Evolutionary conservation across 2,797 vertebrate species (phyloP).

Genomic region (Eptatretus atami): DNA sequence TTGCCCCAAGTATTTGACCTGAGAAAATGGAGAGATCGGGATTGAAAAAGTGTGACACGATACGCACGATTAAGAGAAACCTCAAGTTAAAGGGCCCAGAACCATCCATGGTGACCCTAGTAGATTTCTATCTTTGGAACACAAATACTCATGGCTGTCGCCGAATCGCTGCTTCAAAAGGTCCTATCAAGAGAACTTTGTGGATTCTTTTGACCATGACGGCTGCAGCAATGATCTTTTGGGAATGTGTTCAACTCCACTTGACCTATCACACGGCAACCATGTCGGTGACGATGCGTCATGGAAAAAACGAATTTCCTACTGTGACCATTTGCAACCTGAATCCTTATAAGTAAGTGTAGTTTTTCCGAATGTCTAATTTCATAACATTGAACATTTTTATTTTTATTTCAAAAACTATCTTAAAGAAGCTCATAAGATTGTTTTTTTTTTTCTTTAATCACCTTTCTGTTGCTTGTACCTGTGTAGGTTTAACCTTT

Average conservation of each 20-base stretch:
- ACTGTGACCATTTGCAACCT: constrained; percentile 33
- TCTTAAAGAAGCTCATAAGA: too few species aligned
- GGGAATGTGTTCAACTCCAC: constrained; percentile 24
- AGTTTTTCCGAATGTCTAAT: too few species aligned
- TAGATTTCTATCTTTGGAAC: constrained; percentile 28
- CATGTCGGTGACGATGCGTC: constrained; percentile 25
- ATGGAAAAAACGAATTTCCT: constrained; percentile 24
- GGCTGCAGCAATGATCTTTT: constrained; percentile 22
- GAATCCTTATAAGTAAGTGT: constrained; percentile 28
- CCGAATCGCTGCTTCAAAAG: constrained; percentile 26
- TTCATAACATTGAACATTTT: too few species aligned
- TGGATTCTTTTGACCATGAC: constrained; percentile 23
- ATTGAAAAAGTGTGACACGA: too few species aligned
- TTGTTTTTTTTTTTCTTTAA: too few species aligned
- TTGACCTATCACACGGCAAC: constrained; percentile 23
- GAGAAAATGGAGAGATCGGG: too few species aligned
- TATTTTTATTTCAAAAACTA: too few species aligned
- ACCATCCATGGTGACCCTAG: constrained; percentile 21
- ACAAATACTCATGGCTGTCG: constrained; percentile 33
- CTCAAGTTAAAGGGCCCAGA: background rate
- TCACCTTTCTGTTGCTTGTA: too few species aligned
- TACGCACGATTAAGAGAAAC: background rate
- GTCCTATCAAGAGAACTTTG: constrained; percentile 19
- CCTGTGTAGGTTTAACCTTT: too few species aligned
- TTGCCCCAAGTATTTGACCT: too few species aligned